Conservation (phyloP, 1,140 invertebrate species). For the Drosophila leontia region DNA sequence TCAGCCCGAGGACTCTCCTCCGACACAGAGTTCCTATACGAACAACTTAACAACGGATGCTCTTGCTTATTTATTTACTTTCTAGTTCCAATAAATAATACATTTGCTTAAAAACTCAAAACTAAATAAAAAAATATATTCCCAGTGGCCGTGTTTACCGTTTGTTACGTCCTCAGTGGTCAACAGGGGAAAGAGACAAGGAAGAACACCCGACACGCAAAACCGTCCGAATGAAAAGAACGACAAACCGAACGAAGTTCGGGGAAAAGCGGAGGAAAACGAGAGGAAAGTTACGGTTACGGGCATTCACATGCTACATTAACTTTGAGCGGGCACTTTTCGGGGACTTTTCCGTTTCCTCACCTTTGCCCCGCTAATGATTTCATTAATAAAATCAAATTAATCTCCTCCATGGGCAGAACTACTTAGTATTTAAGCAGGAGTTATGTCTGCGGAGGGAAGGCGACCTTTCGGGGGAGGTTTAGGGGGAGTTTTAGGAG, state of each 20-base stretch:
- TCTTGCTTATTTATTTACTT: background rate
- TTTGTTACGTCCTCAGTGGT: conserved; percentile 43
- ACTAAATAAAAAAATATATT: background rate
- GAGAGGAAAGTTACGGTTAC: conserved; percentile 43
- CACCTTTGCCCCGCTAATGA: conserved; percentile 64
- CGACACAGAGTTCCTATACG: background rate
- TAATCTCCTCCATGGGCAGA: conserved; percentile 51
- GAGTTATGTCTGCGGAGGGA: conserved; percentile 46
- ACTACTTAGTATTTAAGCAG: conserved; percentile 70
- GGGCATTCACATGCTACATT: conserved; percentile 73
- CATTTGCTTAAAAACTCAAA: background rate
- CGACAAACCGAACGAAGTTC: background rate
- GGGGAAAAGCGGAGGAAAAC: conserved; percentile 5
- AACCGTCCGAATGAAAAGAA: conserved; percentile 26
- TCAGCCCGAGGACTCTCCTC: background rate
- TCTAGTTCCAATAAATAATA: too few species aligned
- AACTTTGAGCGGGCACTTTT: conserved; percentile 35
- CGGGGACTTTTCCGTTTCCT: conserved; percentile 28
- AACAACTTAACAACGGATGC: background rate
- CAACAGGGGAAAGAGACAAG: conserved; percentile 15
- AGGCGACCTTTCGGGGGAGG: too few species aligned
- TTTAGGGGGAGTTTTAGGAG: too few species aligned
- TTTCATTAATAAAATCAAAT: conserved; percentile 82
- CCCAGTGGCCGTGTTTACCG: conserved; percentile 49
- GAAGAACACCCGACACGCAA: conserved; percentile 12